Base-by-base conservation (phyloP, 2,888 invertebrate genomes). In the Meghimatium bilineatum region DNA sequence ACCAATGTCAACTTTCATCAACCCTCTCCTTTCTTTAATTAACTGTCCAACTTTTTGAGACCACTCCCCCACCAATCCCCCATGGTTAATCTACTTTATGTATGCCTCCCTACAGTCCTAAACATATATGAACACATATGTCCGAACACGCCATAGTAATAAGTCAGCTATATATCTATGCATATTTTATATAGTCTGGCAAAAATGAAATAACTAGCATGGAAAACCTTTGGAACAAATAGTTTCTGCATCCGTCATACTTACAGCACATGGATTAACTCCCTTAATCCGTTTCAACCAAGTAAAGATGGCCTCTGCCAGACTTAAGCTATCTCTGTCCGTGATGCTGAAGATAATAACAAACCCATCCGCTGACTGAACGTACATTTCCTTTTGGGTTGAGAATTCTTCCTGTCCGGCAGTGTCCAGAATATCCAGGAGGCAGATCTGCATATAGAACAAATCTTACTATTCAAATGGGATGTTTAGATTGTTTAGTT, bases 401-500 rank as follows among this genome's bases (percentile, higher is more conserved):
- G 91, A 91, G 75, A 89, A 91, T 76, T 91, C 91, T 81, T 91
- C 91, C 75, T 91, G 91, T 10, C 91, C 91, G 23, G 26, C 20
- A 23, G 71, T 71, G n/a, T 71, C 71, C 5, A 71, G 71, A 23
- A 71, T 71, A n/a, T 38, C 38, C 1, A 71, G 71, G 8, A 36
- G 71, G 12, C 71, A 71, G 3, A 26, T 38, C 71, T 71, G 66
- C 29, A 66, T 20, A 66, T 14, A 29, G 14, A 29, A 66, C 17
- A 66, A 32, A 17, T 66, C 1, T 32, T 29, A 66, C 29, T 66
- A 66, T 12, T 63, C 8, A 63, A 63, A n/a, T n/a, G n/a, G n/a
- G n/a, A 56, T 56, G 23, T 23, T 23, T 23, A 56, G 3, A 5
- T 56, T 56, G 23, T 56, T 14, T 17, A 56, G 20, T 56, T 17